phyloP scores from a whole-genome alignment of 2,797 vertebrate species.

The Lepus oiostolus region DNA sequence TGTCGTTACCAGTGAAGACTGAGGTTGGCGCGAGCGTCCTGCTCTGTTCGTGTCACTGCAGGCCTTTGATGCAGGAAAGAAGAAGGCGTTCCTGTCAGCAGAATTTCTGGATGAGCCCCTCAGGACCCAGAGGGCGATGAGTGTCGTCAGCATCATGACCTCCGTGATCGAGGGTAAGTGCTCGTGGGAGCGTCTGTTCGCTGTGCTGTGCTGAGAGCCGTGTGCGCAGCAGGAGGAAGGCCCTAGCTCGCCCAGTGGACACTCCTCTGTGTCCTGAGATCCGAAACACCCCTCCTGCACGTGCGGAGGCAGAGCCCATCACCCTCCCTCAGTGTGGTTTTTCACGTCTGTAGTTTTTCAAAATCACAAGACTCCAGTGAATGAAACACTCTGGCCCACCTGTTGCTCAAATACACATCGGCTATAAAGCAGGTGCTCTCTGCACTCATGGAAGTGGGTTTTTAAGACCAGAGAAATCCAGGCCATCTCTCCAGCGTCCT shows the following conservation, averaged over 20 bases:
- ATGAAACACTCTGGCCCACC: not conserved
- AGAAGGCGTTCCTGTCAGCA: conserved; percentile 86
- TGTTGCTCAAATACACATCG: conserved; percentile 13
- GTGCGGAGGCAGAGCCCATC: not conserved
- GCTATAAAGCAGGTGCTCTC: not conserved
- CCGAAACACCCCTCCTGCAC: not conserved
- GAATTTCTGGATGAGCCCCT: conserved; percentile 90
- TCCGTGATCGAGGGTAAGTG: conserved; percentile 96
- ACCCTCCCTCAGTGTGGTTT: not conserved
- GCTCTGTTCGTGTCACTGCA: conserved; percentile 57
- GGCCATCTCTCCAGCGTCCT: not conserved
- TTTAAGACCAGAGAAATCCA: not conserved
- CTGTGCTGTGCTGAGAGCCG: not conserved
- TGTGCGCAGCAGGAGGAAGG: not conserved
- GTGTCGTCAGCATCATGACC: conserved; percentile 95
- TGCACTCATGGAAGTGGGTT: conserved; percentile 14
- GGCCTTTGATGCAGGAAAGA: conserved; percentile 62
- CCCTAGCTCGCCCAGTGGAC: not conserved
- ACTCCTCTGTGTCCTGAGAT: not conserved
- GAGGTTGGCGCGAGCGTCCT: not conserved
- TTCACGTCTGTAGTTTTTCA: conserved; percentile 11
- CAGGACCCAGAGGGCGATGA: conserved; percentile 92
- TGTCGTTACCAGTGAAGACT: not conserved
- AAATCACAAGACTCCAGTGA: conserved; percentile 17
- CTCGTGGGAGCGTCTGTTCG: rapidly evolving